Evolutionary conservation across 2,797 vertebrate genomes (phyloP), one percentile per base, ranked within the genome.

Genomic region (Sciaenops ocellatus): DNA sequence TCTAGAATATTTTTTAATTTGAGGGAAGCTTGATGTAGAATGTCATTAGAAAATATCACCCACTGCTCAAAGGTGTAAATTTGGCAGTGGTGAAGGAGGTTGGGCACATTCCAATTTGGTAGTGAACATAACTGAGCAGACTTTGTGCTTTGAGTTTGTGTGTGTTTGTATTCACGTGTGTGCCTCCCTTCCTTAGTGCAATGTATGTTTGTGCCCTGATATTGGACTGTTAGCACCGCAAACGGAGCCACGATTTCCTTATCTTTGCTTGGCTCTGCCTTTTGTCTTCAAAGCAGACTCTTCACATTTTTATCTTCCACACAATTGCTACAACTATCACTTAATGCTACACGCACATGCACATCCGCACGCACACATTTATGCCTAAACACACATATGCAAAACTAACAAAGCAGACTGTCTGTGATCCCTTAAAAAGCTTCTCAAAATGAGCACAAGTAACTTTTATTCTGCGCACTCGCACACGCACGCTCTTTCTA

Each of bases 391-490:
- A 79, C 78, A 73, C 80, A 61, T 5, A 76, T 69, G 57, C 76
- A 87, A 83, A 88, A 82, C 86, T 86, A 87, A 92, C 84, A 79
- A 79, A 85, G 80, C 80, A 87, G 67, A 65, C 67, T 41, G 22
- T 68, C 84, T 89, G 67, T 92, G 83, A 90, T 92, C 88, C 30
- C 61, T 79, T 81, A 65, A 89, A 89, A 86, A 83, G 76, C 81
- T 71, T 89, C 61, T 84, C 67, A 84, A 83, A 91, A 92, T 84
- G 79, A 86, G 81, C 52, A 47, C 51, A 75, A 73, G 65, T 66
- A 85, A 87, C 86, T 75, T 89, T 74, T 78, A 73, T 76, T 73
- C 13, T 61, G 20, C 60, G 34, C 77, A 51, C 41, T 61, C 46
- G 54, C 51, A 52, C 63, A 13, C 44, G 7, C 66, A 62, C 68